These are phyloP conservation scores for Loriculus beryllinus DNA, from an alignment of 2,797 vertebrate species.

Conservation along the genomic window DNA sequence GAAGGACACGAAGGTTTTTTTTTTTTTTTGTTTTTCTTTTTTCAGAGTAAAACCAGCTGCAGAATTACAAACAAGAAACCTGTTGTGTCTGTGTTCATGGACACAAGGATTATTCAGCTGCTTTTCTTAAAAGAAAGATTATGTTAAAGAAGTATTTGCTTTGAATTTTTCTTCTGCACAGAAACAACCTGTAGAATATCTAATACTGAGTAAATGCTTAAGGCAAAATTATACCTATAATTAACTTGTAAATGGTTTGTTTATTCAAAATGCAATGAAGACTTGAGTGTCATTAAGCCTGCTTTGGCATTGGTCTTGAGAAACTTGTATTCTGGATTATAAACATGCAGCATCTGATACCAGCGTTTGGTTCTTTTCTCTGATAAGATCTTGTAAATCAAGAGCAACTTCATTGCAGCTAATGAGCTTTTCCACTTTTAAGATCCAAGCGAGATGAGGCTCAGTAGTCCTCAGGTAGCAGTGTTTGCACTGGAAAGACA, in stretches of 20 bases:
- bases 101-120: not conserved
- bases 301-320: not conserved
- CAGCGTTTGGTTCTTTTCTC: not conserved
- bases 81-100: not conserved
- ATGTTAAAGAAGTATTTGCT: not conserved
- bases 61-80: not conserved
- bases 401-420: not conserved
- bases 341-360: not conserved
- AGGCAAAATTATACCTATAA: not conserved
- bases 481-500: not conserved
- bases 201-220: not conserved
- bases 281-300: not conserved
- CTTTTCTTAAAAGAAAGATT: not conserved
- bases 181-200: not conserved
- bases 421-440: not conserved
- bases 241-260: not conserved
- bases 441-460: rapidly evolving
- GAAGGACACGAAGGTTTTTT: not conserved
- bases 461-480: not conserved
- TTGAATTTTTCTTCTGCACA: not conserved
- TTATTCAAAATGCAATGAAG: not conserved
- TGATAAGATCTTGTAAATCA: not conserved
- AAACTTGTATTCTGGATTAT: not conserved
- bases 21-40: not conserved
- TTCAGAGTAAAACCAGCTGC: not conserved